Evolutionary conservation across 2,888 invertebrate species (phyloP), one percentile per base, ranked within the genome.

Genomic region (Chrysopilus asiliformis): DNA sequence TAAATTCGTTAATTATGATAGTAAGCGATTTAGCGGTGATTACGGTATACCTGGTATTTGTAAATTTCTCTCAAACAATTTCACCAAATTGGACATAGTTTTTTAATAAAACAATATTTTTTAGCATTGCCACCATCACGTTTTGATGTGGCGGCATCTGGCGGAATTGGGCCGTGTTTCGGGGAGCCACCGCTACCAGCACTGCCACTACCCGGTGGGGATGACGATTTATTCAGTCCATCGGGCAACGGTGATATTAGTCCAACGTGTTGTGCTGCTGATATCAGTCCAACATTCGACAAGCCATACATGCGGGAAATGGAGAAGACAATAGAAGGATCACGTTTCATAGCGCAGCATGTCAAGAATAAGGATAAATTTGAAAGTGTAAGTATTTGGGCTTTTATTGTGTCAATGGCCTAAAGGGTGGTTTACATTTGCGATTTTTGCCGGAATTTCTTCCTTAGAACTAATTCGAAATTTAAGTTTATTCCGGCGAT

Each of bases 351-450:
- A 68, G 90, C 90, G 57, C 91, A 91, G 67, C 91, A 91, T 64
- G 86, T 89, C 63, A 83, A 79, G 66, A 91, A 91, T 69, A 86
- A 89, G 67, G 90, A 91, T 67, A 84, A 83, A 63, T 91, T 89
- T 64, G 89, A 87, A 65, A 85, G 81, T 65, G 90, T 90, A 70
- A 81, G 85, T 79, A 57, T 24, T 16, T 26, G n/a, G n/a, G n/a
- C 10, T 22, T 22, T 6, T 22, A 22, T 8, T 22, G 10, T 8
- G 7, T 22, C 22, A 6, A 22, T n/a, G n/a, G n/a, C n/a, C n/a
- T n/a, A n/a, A n/a, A n/a, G n/a, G n/a, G n/a, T n/a, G n/a, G n/a
- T n/a, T n/a, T n/a, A n/a, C n/a, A n/a, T n/a, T n/a, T n/a, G n/a
- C n/a, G n/a, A n/a, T n/a, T n/a, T n/a, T n/a, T n/a, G n/a, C n/a